Evolutionary conservation across 37 sponge, comb jelly and placozoan species (phyloP), one percentile per base, ranked within the genome.

Genomic region (Petrosia ficiformis): DNA sequence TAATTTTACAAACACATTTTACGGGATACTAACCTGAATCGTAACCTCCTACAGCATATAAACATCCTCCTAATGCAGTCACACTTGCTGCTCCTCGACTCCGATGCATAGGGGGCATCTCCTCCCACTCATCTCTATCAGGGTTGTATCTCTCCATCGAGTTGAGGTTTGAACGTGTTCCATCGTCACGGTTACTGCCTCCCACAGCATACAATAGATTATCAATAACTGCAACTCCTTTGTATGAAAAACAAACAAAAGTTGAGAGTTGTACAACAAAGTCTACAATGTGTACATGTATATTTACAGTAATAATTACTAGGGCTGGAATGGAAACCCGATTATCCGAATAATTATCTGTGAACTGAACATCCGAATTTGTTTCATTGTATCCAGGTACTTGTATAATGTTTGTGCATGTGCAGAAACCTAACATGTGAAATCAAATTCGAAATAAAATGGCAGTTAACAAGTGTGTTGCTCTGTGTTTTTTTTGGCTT

Each of bases 81-180:
- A 92, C 89, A 68, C 89, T 87, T 59, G 93, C 93, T 33, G 93
- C 93, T 4, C 93, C 93, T 31, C 93, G 54, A 31, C 85, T 84
- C 48, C 93, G 76, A 44, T 92, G 88, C 93, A 92, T 92, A 11
- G 93, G 89, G 25, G 93, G 88, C 89, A 92, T 87, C 74, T 92
- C 93, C 78, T 87, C 87, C 94, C 94, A 93, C 77, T 76, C 87
- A 43, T 93, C 87, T n/a, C 42, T 81, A 44, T 89, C 87, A 36
- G 94, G 94, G 76, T 83, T 80, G 69, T 93, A 93, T 2, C 94
- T 60, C 80, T 93, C 94, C 90, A 93, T 89, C 25, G 90, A 86
- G 79, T 93, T 93, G 63, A 93, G 86, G 75, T 93, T 89, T 33
- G 90, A 89, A 24, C 93, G 88, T 8, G 89, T 92, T 2, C 94